Evolutionary conservation across 2,888 invertebrate genomes (phyloP).

Genomic region (Microctonus aethiopoides): DNA sequence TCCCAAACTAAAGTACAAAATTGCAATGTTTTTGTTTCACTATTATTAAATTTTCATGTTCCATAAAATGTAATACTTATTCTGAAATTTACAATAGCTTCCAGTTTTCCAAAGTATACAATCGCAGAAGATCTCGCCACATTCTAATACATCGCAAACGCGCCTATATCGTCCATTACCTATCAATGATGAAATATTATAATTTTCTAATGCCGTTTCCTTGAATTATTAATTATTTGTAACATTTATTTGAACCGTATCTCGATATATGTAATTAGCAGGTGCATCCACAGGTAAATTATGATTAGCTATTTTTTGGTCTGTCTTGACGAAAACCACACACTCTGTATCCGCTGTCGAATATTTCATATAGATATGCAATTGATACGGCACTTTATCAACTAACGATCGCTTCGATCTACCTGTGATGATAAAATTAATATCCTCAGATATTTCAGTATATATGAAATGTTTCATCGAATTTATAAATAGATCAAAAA

Average conservation of each 20-base stretch:
- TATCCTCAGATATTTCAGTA: neutral
- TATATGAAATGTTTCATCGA: no score
- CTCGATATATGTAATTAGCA: neutral
- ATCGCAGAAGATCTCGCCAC: neutral
- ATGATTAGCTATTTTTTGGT: neutral
- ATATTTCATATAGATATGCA: neutral
- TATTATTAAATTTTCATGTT: no score
- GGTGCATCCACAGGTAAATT: neutral
- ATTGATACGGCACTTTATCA: neutral
- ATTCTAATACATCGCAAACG: neutral
- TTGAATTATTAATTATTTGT: neutral
- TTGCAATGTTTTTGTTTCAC: neutral
- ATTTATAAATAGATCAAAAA: no score
- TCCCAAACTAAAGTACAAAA: neutral
- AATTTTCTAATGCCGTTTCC: neutral
- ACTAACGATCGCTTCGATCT: neutral
- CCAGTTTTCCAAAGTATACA: neutral
- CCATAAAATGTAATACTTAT: neutral
- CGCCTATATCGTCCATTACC: neutral
- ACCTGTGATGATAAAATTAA: neutral
- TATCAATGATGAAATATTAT: no score
- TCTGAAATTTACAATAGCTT: neutral
- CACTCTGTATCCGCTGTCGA: neutral
- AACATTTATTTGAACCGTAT: no score
- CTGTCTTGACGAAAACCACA: neutral